Percentiles rank a stretch among this genome's conserved stretches.
Evolutionary conservation across 1,140 invertebrate species (phyloP).

Genomic region (Aphidius gifuensis): DNA sequence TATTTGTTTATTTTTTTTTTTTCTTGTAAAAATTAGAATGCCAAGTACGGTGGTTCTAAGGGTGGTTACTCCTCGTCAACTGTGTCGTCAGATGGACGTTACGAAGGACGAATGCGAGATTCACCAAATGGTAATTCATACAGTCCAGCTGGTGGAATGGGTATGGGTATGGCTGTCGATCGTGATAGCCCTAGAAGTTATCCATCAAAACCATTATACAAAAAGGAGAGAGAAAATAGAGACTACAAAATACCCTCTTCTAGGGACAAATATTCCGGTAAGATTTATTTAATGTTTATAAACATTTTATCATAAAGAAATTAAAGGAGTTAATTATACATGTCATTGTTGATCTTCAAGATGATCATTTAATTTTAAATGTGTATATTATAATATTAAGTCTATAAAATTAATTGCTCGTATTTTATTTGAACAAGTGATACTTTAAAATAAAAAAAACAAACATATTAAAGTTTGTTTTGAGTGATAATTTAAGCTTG

Average conservation of each 20-base stretch:
- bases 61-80: constrained; percentile 60
- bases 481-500: too few species aligned
- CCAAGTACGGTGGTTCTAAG: constrained; percentile 73
- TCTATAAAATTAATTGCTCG: background rate
- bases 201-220: constrained; percentile 77
- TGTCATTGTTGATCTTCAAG: too few species aligned
- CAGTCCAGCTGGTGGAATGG: constrained; percentile 62
- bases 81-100: constrained; percentile 54
- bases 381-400: too few species aligned
- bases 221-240: constrained; percentile 89
- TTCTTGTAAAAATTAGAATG: constrained; percentile 57
- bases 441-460: constrained; percentile 34
- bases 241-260: constrained; percentile 75
- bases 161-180: constrained; percentile 61
- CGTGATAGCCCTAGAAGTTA: constrained; percentile 66
- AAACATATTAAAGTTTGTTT: constrained; percentile 26
- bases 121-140: constrained; percentile 73
- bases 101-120: constrained; percentile 65
- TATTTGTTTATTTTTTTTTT: too few species aligned
- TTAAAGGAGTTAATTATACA: too few species aligned
- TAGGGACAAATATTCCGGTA: constrained; percentile 81
- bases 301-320: too few species aligned
- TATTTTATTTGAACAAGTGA: background rate
- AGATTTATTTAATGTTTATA: constrained; percentile 24
- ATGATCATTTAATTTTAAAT: too few species aligned